Evolutionary conservation across 2,888 invertebrate species (phyloP).

Genomic region (Parnassius glacialis): DNA sequence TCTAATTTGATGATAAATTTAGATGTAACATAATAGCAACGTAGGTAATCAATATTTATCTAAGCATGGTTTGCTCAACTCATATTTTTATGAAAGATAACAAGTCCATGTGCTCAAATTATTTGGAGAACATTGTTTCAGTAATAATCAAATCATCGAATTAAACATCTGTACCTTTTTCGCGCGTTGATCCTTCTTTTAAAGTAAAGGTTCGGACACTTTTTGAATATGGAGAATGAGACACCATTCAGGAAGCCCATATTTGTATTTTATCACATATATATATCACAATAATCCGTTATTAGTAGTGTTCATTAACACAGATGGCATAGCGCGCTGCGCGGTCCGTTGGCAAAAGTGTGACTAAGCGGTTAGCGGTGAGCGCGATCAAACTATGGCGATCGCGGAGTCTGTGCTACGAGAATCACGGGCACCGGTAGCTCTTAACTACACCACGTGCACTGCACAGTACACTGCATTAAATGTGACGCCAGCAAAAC

Average conservation of each 20-base stretch:
- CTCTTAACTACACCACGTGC: conserved; percentile 25
- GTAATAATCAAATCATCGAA: conserved; percentile 5
- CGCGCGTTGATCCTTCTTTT: conserved; percentile 49
- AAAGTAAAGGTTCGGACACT: conserved; percentile 63
- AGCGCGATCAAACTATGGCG: conserved; percentile 31
- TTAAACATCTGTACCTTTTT: conserved; percentile 45
- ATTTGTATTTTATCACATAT: conserved; percentile 34
- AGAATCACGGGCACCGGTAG: conserved; percentile 23
- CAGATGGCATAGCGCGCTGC: conserved; percentile 33
- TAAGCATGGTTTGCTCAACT: conserved; percentile 6
- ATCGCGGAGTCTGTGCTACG: conserved; percentile 30
- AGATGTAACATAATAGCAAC: no score
- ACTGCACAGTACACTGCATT: conserved; percentile 21
- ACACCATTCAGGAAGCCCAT: conserved; percentile 65
- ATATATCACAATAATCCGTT: conserved; percentile 27
- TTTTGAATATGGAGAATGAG: conserved; percentile 69
- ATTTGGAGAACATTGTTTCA: conserved; percentile 1
- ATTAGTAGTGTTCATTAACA: conserved; percentile 40
- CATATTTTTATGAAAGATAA: conserved; percentile 30
- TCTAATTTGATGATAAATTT: no score
- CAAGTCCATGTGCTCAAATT: conserved; percentile 31
- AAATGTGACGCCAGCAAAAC: conserved; percentile 16
- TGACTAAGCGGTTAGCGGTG: conserved; percentile 38
- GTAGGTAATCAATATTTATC: no score
- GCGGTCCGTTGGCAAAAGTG: conserved; percentile 31